Base-by-base conservation (phyloP, 2,888 invertebrate species). In the Sinohyriopsis cumingii region DNA sequence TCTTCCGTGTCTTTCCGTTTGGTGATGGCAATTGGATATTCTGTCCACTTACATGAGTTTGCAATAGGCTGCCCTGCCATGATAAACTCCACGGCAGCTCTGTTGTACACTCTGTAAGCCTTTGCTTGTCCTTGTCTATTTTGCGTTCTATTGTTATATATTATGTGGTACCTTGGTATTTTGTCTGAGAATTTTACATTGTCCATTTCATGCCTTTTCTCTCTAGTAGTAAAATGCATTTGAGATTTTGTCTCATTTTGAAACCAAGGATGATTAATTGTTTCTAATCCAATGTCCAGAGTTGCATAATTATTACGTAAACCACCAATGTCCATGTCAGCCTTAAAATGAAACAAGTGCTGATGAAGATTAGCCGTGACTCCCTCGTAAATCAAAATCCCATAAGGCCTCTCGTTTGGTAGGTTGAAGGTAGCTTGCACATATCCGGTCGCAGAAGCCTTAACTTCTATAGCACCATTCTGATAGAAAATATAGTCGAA, bases 401-500 rank as follows among this genome's bases (percentile, higher is more conserved):
- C 86, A 63, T 81, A 84, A 24, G 68, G 66, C 19, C 68, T 55
- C 59, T 83, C 78, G 1, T 75, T 59, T 20, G 73, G 68, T 15
- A 79, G 73, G 3, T 67, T 68, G 62, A 75, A 84, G 4, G 82
- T 70, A 20, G 83, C 59, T 53, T 80, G 80, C 0, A 83, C 71
- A 68, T 84, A 86, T 0, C 87, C 87, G 9, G 86, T 85, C 5
- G 83, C 66, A 3, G 84, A 72, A 9, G 78, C 79, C 59, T 79
- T 79, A 6, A 84, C 73, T 59, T 86, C 85, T 7, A 87, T 71
- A 7, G 74, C 79, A 1, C 86, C 87, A 66, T 83, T 83, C 25
- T 75, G 73, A 71, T 86, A 83, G 70, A 87, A 84, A 33, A 84
- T 78, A 57, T 80, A 83, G 68, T 87, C 87, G 65, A 87, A 77